Evolutionary conservation across 2,113 vertebrate genomes (phyloP).

Genomic region (Phyllostomus discolor): DNA sequence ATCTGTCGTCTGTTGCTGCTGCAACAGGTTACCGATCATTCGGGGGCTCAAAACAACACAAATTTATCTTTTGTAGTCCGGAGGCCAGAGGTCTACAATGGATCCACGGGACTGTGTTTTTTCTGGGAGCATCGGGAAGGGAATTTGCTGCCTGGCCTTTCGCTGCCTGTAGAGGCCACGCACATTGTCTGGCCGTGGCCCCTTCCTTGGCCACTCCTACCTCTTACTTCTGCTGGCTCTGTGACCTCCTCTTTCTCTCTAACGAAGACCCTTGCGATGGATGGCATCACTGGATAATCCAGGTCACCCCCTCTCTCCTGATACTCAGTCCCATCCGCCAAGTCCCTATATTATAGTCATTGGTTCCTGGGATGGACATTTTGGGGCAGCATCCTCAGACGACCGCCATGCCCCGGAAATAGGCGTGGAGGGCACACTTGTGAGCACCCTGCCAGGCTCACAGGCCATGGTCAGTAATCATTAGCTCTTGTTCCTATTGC

Average conservation of each 20-base stretch:
- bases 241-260: not conserved
- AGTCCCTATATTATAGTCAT: not conserved
- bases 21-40: not conserved
- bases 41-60: not conserved
- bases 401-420: not conserved
- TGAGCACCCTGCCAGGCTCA: not conserved
- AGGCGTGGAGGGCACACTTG: not conserved
- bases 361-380: not conserved
- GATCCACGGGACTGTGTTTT: fast-evolving
- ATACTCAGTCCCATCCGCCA: not conserved
- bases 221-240: not conserved
- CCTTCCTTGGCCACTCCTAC: fast-evolving
- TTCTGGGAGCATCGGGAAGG: not conserved
- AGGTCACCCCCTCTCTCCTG: not conserved
- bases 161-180: not conserved
- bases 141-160: not conserved
- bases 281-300: not conserved
- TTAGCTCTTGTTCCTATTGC: not conserved
- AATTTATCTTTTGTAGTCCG: not conserved
- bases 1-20: not conserved
- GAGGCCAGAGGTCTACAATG: not conserved
- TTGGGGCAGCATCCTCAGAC: not conserved
- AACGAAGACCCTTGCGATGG: not conserved
- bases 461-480: fast-evolving
- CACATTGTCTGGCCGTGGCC: not conserved